Percentiles rank a stretch among this genome's conserved stretches.
phyloP scores from a whole-genome alignment of 2,888 invertebrate genomes.

The Nymphalis polychloros region DNA sequence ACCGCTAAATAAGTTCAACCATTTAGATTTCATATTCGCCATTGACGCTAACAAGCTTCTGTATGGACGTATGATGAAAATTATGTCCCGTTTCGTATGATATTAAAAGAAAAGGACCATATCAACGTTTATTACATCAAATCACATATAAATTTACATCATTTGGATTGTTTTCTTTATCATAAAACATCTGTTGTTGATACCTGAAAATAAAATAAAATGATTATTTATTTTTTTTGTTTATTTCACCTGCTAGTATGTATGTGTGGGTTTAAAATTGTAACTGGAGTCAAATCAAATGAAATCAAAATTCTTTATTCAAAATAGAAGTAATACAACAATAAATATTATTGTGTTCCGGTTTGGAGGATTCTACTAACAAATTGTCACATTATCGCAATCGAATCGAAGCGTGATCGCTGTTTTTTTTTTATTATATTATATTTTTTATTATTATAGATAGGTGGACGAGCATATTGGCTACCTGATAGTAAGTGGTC shows the following conservation, averaged over 20 bases:
- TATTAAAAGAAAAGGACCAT: constrained; percentile 29
- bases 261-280: too few relatives aligned
- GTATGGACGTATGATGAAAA: constrained; percentile 76
- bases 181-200: constrained; percentile 36
- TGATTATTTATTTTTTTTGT: background rate
- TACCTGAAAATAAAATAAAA: constrained; percentile 31
- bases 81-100: constrained; percentile 66
- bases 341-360: too few relatives aligned
- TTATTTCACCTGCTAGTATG: background rate
- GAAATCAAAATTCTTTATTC: too few relatives aligned
- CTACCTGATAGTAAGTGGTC: too few relatives aligned
- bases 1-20: constrained; percentile 73
- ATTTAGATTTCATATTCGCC: constrained; percentile 82
- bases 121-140: background rate
- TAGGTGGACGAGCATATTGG: too few relatives aligned
- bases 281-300: too few relatives aligned
- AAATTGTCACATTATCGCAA: too few relatives aligned
- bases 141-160: constrained; percentile 35
- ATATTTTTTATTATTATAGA: too few relatives aligned
- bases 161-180: constrained; percentile 14
- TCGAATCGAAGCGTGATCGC: too few relatives aligned
- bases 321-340: too few relatives aligned
- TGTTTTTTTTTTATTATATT: too few relatives aligned
- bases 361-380: too few relatives aligned
- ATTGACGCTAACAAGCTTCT: constrained; percentile 81